Conservation (phyloP, 1,140 invertebrate genomes). For the Drosophila simulans region DNA sequence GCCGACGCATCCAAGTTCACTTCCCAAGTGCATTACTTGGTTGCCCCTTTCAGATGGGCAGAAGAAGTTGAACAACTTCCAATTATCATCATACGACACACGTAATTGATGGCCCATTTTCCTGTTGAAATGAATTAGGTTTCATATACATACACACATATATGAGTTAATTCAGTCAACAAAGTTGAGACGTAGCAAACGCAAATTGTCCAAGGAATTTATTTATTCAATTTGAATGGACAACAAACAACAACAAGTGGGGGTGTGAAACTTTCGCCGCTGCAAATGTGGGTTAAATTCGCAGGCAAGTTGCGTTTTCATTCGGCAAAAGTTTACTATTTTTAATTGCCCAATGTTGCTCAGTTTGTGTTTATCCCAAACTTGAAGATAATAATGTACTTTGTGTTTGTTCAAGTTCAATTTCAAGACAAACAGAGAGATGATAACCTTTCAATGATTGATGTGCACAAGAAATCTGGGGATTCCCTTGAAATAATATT, state of each 20-base stretch:
- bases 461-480: too few relatives aligned
- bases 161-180: constrained; percentile 12
- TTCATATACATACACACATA: not conserved
- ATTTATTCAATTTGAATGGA: constrained; percentile 26
- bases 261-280: constrained; percentile 1
- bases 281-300: constrained; percentile 3
- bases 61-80: constrained; percentile 8
- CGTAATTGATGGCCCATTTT: constrained; percentile 19
- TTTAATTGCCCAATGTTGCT: constrained; percentile 1
- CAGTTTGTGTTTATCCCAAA: not conserved
- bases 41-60: not conserved
- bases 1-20: not conserved
- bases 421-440: not conserved
- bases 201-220: constrained; percentile 20
- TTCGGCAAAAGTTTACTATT: not conserved
- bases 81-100: not conserved
- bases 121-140: constrained; percentile 16
- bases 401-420: too few relatives aligned
- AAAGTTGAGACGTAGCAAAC: constrained; percentile 2
- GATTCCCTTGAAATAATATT: too few relatives aligned
- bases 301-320: not conserved
- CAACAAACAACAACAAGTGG: constrained; percentile 7
- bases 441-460: not conserved
- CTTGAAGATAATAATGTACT: not conserved
- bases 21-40: constrained; percentile 6